Percentiles rank a stretch among this genome's conserved stretches.
phyloP scores from a whole-genome alignment of 2,113 vertebrate genomes.

The human region DNA sequence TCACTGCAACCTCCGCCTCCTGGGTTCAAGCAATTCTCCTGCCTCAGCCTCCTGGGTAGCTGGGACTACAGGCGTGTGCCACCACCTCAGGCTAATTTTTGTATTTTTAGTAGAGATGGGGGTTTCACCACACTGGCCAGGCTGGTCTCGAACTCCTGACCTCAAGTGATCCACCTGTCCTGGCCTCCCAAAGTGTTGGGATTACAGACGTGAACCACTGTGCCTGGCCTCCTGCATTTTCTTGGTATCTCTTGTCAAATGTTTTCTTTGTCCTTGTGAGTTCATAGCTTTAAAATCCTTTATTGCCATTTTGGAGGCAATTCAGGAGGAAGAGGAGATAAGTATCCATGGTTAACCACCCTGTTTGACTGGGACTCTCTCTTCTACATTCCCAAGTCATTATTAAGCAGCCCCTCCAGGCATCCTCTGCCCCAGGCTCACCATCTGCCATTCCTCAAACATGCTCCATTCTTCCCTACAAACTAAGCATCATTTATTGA shows the following conservation, averaged over 20 bases:
- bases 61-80: no score
- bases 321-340: neutral
- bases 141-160: no score
- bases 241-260: neutral
- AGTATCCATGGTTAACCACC: accelerated
- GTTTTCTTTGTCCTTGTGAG: neutral
- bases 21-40: no score
- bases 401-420: accelerated
- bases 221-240: no score
- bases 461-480: accelerated
- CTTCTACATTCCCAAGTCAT: neutral
- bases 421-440: neutral
- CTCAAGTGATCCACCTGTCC: no score
- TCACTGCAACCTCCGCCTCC: no score
- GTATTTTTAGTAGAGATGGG: no score
- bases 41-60: no score
- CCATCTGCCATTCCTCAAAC: neutral
- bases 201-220: no score
- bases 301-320: neutral
- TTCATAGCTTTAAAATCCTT: neutral
- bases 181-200: no score
- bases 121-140: no score
- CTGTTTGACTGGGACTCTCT: neutral
- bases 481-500: accelerated
- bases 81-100: no score